Evolutionary conservation across 64 coral and sea anemone genomes (phyloP).

Genomic region (Pachyseris speciosa): DNA sequence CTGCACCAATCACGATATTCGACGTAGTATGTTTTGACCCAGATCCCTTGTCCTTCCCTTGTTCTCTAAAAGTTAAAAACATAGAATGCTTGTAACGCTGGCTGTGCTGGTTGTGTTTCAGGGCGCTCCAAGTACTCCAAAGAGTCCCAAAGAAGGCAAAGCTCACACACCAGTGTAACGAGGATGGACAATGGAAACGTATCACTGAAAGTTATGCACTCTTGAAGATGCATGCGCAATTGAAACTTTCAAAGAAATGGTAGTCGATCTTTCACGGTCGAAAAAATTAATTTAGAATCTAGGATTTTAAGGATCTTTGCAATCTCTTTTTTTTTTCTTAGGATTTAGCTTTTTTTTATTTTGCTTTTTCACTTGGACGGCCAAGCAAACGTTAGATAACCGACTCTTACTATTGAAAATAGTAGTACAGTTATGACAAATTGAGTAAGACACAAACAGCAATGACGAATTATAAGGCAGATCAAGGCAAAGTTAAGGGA

Average conservation of each 20-base stretch:
- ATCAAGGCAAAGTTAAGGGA: no score
- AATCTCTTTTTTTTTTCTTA: not conserved
- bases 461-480: no score
- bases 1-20: no score
- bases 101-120: not conserved
- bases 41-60: no score
- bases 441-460: no score
- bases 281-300: not conserved
- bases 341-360: not conserved
- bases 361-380: not conserved
- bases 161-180: conserved; percentile 24
- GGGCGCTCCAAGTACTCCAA: conserved; percentile 43
- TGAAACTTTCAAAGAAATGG: not conserved
- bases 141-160: conserved; percentile 16
- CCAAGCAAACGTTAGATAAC: not conserved
- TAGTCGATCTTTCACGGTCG: not conserved
- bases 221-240: not conserved
- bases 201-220: no score
- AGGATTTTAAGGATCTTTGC: not conserved
- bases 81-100: not conserved
- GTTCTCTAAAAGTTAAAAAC: no score
- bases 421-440: no score
- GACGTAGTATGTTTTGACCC: no score
- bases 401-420: no score
- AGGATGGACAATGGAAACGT: not conserved